Percentiles rank a stretch among this genome's conserved stretches.
These are phyloP conservation scores for Leucophenga maculata DNA, from an alignment of 2,888 invertebrate genomes.

Conservation along the genomic window DNA sequence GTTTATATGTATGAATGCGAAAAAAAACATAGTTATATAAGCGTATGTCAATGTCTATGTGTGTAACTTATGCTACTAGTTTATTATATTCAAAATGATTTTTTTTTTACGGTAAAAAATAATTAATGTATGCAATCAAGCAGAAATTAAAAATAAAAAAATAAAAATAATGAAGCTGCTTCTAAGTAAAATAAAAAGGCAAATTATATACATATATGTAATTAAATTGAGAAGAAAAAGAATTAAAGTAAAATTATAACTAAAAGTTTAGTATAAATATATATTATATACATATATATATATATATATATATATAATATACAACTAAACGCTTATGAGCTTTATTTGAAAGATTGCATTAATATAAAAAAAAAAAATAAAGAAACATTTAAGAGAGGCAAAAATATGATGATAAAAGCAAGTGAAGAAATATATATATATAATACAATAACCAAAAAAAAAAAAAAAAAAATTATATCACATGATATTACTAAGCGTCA, in stretches of 20 bases:
- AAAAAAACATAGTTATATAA: too few species aligned
- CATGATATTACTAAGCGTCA: constrained; percentile 61
- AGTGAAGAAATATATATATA: constrained; percentile 29
- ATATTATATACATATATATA: constrained; percentile 45
- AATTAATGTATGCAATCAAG: constrained; percentile 15
- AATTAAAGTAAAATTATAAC: not conserved
- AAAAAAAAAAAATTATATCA: too few species aligned
- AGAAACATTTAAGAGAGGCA: not conserved
- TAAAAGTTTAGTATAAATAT: not conserved
- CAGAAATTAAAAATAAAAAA: constrained; percentile 24
- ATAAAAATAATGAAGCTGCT: constrained; percentile 25
- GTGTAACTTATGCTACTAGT: too few species aligned
- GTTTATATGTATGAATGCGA: not conserved
- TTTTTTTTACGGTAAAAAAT: not conserved
- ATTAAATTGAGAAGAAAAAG: too few species aligned
- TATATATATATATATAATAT: constrained; percentile 48
- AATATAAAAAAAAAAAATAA: constrained; percentile 26
- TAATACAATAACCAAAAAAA: constrained; percentile 52
- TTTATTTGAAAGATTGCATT: constrained; percentile 62
- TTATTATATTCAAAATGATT: not conserved
- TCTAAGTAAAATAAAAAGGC: not conserved
- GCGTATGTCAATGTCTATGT: too few species aligned
- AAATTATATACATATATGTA: constrained; percentile 50
- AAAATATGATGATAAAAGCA: not conserved
- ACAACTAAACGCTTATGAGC: constrained; percentile 60